Conservation (phyloP, 2,797 vertebrate genomes). For the Bryconaethiops microstoma region DNA sequence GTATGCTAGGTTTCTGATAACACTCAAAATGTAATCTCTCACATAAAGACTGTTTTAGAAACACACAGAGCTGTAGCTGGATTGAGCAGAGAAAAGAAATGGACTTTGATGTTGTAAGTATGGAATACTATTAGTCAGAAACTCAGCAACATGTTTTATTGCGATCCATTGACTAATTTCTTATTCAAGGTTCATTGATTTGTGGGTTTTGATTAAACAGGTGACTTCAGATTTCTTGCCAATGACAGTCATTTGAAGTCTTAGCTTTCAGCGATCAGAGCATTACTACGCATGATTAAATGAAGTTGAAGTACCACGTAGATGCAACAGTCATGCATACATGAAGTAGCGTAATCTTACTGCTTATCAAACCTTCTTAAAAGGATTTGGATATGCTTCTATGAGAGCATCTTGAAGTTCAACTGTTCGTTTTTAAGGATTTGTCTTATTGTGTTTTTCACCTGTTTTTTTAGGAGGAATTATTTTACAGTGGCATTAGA, state of each 20-base stretch:
- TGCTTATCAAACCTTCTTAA: background rate
- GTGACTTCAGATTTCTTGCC: constrained; percentile 17
- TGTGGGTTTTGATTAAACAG: constrained; percentile 16
- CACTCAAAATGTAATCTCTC: background rate
- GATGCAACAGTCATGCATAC: background rate
- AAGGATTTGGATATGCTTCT: background rate
- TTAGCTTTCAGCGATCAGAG: background rate
- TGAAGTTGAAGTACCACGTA: background rate
- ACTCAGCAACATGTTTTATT: background rate
- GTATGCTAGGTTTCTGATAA: constrained; percentile 3
- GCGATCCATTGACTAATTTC: background rate
- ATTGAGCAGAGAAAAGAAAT: constrained; percentile 10
- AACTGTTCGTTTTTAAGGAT: constrained; percentile 33
- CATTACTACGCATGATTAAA: background rate
- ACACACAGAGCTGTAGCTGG: background rate
- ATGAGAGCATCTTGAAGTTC: background rate
- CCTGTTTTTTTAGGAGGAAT: constrained; percentile 70
- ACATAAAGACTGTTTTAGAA: background rate
- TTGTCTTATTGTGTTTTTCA: constrained; percentile 54
- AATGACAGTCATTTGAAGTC: background rate
- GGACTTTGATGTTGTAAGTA: background rate
- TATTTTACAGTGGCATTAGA: constrained; percentile 71
- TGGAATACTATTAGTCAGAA: background rate
- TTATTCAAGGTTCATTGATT: constrained; percentile 16
- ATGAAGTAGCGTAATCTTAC: background rate